These are phyloP conservation scores for Crematogaster levior DNA, from an alignment of 2,888 invertebrate genomes.

Conservation along the genomic window DNA sequence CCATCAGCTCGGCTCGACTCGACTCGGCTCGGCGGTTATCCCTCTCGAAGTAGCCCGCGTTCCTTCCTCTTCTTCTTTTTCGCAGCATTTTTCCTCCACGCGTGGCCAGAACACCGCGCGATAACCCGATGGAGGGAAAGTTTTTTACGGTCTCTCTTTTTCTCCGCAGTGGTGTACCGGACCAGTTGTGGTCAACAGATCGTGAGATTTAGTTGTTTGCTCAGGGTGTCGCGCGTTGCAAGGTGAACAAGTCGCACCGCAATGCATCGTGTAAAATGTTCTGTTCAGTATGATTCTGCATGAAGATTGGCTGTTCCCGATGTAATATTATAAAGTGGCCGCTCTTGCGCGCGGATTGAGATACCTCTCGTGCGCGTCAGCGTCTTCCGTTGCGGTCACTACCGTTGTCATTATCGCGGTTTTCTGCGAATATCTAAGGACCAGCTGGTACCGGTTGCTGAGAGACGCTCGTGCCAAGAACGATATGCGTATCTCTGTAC, in stretches of 20 bases:
- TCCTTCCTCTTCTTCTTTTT: conserved; percentile 44
- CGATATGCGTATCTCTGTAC: conserved; percentile 16
- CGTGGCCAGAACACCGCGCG: conserved; percentile 35
- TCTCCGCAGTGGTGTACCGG: conserved; percentile 48
- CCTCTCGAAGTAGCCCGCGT: conserved; percentile 48
- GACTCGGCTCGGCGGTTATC: conserved; percentile 42
- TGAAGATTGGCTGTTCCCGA: neutral
- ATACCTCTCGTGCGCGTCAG: neutral
- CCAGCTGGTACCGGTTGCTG: neutral
- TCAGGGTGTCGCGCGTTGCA: conserved; percentile 76
- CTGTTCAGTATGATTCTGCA: neutral
- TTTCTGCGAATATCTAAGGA: neutral
- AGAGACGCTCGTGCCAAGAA: neutral
- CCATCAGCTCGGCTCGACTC: conserved; percentile 28
- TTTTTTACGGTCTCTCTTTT: conserved; percentile 53
- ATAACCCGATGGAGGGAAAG: conserved; percentile 75
- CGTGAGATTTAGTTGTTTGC: conserved; percentile 57
- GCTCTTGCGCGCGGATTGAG: neutral
- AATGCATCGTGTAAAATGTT: neutral
- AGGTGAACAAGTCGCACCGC: conserved; percentile 80
- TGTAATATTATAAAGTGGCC: neutral
- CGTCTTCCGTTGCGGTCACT: neutral
- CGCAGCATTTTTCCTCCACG: conserved; percentile 23
- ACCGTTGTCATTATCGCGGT: conserved; percentile 1
- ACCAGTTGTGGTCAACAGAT: conserved; percentile 64